phyloP scores from a whole-genome alignment of 2,888 invertebrate genomes.

The Chalcosyrphus nemorum region DNA sequence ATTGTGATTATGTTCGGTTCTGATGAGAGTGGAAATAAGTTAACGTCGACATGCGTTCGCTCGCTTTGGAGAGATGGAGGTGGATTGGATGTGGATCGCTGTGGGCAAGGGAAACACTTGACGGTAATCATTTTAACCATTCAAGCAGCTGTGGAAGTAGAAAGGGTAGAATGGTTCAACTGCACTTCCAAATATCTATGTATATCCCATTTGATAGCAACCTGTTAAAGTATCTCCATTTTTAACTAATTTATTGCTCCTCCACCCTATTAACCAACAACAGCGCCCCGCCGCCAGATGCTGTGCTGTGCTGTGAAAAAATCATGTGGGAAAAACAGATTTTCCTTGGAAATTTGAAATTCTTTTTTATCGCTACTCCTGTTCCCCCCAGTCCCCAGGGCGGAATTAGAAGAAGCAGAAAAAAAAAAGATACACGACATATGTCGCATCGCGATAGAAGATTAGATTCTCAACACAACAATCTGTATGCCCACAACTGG shows the following conservation, averaged over 20 bases:
- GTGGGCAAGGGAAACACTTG: constrained; percentile 35
- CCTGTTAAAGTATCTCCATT: constrained; percentile 45
- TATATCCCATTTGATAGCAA: constrained; percentile 26
- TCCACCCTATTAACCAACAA: constrained; percentile 46
- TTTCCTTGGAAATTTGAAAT: constrained; percentile 39
- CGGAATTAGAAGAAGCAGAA: constrained; percentile 24
- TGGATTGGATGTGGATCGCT: not conserved
- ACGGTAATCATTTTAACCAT: constrained; percentile 42
- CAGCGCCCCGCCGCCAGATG: constrained; percentile 39
- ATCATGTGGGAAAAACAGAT: constrained; percentile 50
- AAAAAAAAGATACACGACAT: constrained; percentile 41
- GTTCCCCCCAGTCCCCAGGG: constrained; percentile 14
- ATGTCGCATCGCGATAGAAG: constrained; percentile 58
- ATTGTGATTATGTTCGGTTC: constrained; percentile 65
- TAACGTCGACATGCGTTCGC: constrained; percentile 56
- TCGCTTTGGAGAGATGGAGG: constrained; percentile 8
- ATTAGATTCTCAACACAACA: constrained; percentile 63
- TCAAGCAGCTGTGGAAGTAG: not conserved
- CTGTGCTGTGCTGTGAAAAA: constrained; percentile 29
- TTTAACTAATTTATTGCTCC: constrained; percentile 49
- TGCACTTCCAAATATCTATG: not conserved
- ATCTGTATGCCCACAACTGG: constrained; percentile 51
- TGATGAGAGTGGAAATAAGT: constrained; percentile 62
- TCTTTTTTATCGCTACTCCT: constrained; percentile 8
- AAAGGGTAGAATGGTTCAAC: too few relatives aligned